These are phyloP conservation scores for Calliphora vicina DNA, from an alignment of 1,140 invertebrate genomes.

Conservation along the genomic window DNA sequence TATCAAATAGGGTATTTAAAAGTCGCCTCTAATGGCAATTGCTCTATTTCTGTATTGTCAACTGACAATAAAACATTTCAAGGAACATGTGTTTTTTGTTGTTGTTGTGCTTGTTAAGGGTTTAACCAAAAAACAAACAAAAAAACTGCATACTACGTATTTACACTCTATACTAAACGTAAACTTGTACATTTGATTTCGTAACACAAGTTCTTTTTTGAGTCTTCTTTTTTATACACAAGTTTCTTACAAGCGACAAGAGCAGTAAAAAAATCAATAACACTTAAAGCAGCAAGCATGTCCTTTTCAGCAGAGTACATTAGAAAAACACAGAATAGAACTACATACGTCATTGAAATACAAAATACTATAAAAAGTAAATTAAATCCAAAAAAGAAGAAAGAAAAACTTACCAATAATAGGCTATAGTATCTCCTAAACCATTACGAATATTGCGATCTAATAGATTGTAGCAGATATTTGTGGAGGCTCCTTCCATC, in stretches of 20 bases:
- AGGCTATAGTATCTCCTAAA: constrained; percentile 89
- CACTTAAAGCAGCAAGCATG: neutral
- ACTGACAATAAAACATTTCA: neutral
- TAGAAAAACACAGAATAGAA: neutral
- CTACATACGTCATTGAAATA: constrained; percentile 25
- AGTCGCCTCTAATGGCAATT: too few species aligned
- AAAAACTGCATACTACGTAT: neutral
- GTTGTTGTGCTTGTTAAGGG: neutral
- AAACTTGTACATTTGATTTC: neutral
- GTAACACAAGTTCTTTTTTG: neutral
- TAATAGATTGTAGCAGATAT: constrained; percentile 94
- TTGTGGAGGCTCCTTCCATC: constrained; percentile 93
- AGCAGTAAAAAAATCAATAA: constrained; percentile 22
- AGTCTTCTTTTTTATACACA: neutral
- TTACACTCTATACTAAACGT: neutral
- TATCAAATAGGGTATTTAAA: too few species aligned
- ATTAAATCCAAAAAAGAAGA: neutral
- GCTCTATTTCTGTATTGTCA: neutral
- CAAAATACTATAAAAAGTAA: too few species aligned
- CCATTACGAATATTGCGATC: constrained; percentile 90
- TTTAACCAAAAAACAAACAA: neutral
- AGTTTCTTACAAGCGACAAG: neutral
- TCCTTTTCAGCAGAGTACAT: neutral
- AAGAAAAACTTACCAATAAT: constrained; percentile 82
- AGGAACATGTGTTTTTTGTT: neutral